Base-by-base conservation (phyloP, 2,113 vertebrate species). In the Phyllostomus hastatus region DNA sequence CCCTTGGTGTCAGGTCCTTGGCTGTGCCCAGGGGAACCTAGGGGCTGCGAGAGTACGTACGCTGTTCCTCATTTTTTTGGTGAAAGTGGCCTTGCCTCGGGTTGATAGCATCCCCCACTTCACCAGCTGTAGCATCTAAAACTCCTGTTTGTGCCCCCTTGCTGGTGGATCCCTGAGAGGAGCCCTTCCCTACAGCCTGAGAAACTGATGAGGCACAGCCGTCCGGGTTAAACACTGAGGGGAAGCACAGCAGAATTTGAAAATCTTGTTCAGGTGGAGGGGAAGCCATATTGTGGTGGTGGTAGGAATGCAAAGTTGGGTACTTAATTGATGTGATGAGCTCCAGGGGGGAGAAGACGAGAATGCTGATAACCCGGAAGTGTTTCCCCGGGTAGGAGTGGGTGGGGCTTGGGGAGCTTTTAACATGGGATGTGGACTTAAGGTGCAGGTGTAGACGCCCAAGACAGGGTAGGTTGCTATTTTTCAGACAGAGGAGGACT, bases 11-110 rank as follows among this genome's bases (percentile, higher is more conserved):
- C 52, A 12, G 73, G 8, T 41, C 84, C 41, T 79, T 46, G 54
- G 78, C 76, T 24, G 8, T 12, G 5, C 14, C 76, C 1, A 2
- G n/a, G 7, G 61, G 66, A 5, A 31, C 38, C 46, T 8, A 69
- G 92, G 70, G 20, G 1, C 73, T 14, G 4, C 19, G 46, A 10
- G 5, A 28, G 78, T 1, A 19, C 2, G 3, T 10, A 0, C 7
- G 50, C 19, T n/a, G 28, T 26, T 50, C 14, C 14, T 24, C 7
- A 35, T 15, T 20, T 38, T 38, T 0, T 54, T 7, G 8, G 50
- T 52, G 33, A 48, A 16, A 22, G 80, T 59, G 88, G 41, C 46
- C 22, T 75, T 82, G 80, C 48, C 50, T 69, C 31, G 38, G 64
- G 26, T 50, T 28, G 46, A 50, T 15, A 70, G 50, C 0, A 2